Evolutionary conservation across 2,797 vertebrate species (phyloP), one percentile per base, ranked within the genome.

Genomic region (Falco biarmicus): DNA sequence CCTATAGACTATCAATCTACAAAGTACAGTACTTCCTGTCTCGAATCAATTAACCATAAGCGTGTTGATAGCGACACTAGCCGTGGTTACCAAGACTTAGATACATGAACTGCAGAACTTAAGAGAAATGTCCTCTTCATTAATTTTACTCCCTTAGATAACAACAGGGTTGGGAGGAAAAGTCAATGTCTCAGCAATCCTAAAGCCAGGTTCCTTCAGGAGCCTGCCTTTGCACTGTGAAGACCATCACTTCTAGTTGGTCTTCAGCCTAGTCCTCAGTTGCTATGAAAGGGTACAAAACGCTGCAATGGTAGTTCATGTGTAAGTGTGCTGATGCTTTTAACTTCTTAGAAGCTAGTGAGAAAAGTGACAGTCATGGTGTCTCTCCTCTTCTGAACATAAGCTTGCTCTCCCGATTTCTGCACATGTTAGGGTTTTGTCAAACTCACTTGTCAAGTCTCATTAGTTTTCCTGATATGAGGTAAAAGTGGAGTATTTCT

Each of bases 301-400:
- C 0, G 0, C 32, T 76, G 53, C 32, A 65, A 5, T 1, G 0
- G 20, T 56, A 29, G 28, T 64, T 84, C 26, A 56, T 0, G 0
- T 53, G 1, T 10, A 51, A 39, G 21, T 15, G 8, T 64, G 16
- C n/a, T 25, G 57, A 34, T 48, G 45, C 21, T 63, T n/a, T 32
- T 47, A 48, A 26, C 25, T 85, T 53, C 51, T 81, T 74, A 29
- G 5, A 86, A 76, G 47, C 16, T 63, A 75, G 10, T 24, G 34
- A 50, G 11, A 39, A 71, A 63, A 69, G 51, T 17, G 41, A 50
- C 19, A 68, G 15, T 29, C 32, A 20, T 9, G 9, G 26, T 43
- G n/a, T 13, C 69, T 75, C 43, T 73, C 28, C 57, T 80, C 45
- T 82, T 75, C 43, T 41, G n/a, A 64, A 32, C 50, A 22, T 34